Conservation (phyloP, 1,140 invertebrate genomes). For the Chionoecetes opilio region DNA sequence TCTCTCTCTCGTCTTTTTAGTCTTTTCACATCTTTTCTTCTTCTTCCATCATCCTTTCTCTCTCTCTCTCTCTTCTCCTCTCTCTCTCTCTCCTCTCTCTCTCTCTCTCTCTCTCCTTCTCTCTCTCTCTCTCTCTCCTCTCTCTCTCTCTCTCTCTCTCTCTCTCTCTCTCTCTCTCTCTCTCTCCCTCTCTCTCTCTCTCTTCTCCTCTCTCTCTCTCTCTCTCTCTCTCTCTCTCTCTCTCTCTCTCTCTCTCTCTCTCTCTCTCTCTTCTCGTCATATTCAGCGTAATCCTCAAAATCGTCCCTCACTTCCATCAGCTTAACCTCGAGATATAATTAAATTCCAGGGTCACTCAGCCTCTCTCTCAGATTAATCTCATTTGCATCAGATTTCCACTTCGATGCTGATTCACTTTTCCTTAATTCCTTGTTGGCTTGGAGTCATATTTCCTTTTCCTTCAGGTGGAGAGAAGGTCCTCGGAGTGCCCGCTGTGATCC, state of each 20-base stretch:
- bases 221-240: conserved; percentile 48
- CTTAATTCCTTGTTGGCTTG: background rate
- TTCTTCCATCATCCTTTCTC: background rate
- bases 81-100: background rate
- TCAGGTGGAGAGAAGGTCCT: conserved; percentile 88
- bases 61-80: background rate
- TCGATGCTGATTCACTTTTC: background rate
- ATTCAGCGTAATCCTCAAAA: no score
- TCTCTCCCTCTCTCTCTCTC: background rate
- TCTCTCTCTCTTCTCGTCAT: background rate
- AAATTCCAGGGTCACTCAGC: background rate
- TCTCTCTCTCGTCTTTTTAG: background rate
- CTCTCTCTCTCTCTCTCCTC: background rate
- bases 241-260: conserved; percentile 48
- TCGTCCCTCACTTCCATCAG: no score
- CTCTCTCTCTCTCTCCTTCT: background rate
- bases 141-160: no score
- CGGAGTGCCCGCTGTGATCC: conserved; percentile 86
- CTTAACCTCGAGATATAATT: background rate
- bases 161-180: background rate
- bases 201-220: background rate
- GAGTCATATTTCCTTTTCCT: background rate
- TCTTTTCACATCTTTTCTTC: background rate
- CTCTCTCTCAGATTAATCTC: background rate
- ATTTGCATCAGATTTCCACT: background rate